Evolutionary conservation across 2,113 vertebrate genomes (phyloP), one percentile per base, ranked within the genome.

Genomic region (Syrmaticus mikado): DNA sequence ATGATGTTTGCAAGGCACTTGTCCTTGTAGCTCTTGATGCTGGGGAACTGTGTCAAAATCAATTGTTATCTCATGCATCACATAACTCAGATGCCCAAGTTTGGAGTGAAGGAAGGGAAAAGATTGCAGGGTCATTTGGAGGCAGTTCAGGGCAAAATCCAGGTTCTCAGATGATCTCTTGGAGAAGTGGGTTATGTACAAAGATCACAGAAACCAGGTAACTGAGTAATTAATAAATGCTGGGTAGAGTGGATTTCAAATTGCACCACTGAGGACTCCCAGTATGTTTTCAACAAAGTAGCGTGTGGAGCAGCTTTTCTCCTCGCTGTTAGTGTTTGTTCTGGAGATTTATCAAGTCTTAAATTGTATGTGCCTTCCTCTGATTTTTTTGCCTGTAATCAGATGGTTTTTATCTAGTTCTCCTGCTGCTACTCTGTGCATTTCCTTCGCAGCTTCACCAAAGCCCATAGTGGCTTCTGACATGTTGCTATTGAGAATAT

Each of bases 31-130:
- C n/a, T 14, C n/a, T 41, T n/a, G 6, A 11, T 41, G 30, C 48
- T 80, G 64, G 64, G 43, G 5, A 11, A 32, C 8, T 20, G 0
- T 21, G 15, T 68, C 38, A 34, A 80, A 45, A 6, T n/a, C 7
- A 1, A 10, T 16, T 27, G 11, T 52, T 40, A 7, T 2, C 13
- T 0, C 2, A 10, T n/a, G 43, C 40, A 18, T 62, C 55, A 27
- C 48, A 8, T 8, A 13, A 3, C 3, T 22, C 9, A 22, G 40
- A 30, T 21, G 11, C 41, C 43, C 46, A 67, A 1, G 13, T 70
- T 13, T 16, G 5, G 34, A 72, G 40, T 40, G 58, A 60, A 57
- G 79, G 48, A 8, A 17, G 50, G 36, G 45, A 27, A 41, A 28
- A 17, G 30, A 40, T 77, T 3, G 2, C 6, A 19, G 8, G 15